phyloP scores from a whole-genome alignment of 2,113 vertebrate species.

The Labeo catla region DNA sequence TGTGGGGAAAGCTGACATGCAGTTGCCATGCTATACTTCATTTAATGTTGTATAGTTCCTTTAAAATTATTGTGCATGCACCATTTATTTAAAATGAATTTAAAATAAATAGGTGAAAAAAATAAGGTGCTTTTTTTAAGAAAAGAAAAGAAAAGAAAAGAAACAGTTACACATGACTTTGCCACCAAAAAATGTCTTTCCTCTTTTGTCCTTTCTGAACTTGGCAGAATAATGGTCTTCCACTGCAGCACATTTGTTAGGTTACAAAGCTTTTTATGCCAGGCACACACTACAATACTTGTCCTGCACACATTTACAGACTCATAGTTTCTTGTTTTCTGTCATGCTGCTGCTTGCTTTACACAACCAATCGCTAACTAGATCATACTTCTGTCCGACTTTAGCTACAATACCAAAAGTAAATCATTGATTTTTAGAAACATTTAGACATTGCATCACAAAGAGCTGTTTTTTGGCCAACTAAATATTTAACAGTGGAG shows the following conservation, averaged over 20 bases:
- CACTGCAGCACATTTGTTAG: slow-evolving; percentile 5
- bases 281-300: neutral
- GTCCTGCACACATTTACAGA: neutral
- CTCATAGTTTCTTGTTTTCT: neutral
- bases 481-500: neutral
- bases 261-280: neutral
- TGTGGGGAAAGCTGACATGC: neutral
- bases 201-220: neutral
- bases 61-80: neutral
- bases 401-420: neutral
- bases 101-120: too few species aligned
- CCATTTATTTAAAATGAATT: too few species aligned
- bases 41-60: neutral
- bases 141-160: neutral
- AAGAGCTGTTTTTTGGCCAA: neutral
- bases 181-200: slow-evolving; percentile 44
- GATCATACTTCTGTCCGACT: neutral
- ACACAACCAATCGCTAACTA: neutral
- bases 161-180: neutral
- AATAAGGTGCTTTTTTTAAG: neutral
- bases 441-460: neutral
- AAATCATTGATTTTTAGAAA: neutral
- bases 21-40: neutral
- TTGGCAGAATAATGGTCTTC: slow-evolving; percentile 9
- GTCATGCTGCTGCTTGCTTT: neutral